phyloP scores from a whole-genome alignment of 2,888 invertebrate genomes.

The Cetonia aurata region DNA sequence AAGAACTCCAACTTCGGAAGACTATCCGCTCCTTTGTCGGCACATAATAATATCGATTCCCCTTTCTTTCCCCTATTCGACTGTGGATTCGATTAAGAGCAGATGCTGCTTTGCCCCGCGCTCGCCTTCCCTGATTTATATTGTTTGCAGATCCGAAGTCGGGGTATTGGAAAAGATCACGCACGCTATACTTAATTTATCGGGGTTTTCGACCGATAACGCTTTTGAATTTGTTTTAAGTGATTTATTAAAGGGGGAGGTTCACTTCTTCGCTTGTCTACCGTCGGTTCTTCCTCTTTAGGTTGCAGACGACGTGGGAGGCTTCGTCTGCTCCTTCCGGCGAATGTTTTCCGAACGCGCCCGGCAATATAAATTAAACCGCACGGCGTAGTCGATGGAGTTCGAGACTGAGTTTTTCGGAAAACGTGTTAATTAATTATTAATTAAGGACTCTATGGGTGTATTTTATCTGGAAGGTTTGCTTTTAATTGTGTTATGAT shows the following conservation, averaged over 20 bases:
- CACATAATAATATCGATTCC: too few relatives aligned
- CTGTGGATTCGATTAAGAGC: conserved; percentile 34
- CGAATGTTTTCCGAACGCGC: background rate
- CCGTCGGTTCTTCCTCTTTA: background rate
- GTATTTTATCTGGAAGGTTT: too few relatives aligned
- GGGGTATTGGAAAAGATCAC: conserved; percentile 30
- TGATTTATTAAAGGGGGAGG: conserved; percentile 25
- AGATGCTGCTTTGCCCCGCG: conserved; percentile 34
- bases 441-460: background rate
- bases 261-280: background rate
- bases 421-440: conserved; percentile 12
- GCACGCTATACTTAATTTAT: conserved; percentile 26
- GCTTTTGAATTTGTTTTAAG: conserved; percentile 31
- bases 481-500: too few relatives aligned
- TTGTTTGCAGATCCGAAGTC: conserved; percentile 31
- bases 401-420: background rate
- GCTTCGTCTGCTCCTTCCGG: conserved; percentile 3
- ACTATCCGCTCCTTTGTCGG: too few relatives aligned
- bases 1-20: too few relatives aligned
- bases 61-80: too few relatives aligned
- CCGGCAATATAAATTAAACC: conserved; percentile 18
- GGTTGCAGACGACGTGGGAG: background rate
- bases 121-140: conserved; percentile 22
- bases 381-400: background rate
- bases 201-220: conserved; percentile 34